These are phyloP conservation scores for Lucifuga dentata DNA, from an alignment of 2,113 vertebrate species.

Conservation along the genomic window DNA sequence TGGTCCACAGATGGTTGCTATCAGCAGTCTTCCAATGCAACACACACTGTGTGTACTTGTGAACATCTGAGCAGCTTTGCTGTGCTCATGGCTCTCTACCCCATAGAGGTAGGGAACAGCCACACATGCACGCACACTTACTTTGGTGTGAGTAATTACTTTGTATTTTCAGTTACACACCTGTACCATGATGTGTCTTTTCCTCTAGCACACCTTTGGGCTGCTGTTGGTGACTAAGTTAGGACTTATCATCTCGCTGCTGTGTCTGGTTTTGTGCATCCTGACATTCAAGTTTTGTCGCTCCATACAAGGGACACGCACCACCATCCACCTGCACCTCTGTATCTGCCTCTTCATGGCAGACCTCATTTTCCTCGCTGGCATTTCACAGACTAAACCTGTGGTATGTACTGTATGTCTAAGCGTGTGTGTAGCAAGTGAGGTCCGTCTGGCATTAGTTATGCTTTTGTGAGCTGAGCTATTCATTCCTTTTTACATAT, in stretches of 20 bases:
- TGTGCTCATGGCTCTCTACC: constrained; percentile 88
- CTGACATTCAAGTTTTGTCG: constrained; percentile 88
- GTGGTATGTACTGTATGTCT: constrained; percentile 42
- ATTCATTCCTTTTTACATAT: constrained; percentile 1
- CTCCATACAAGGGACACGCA: constrained; percentile 88
- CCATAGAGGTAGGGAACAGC: constrained; percentile 79
- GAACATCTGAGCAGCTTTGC: constrained; percentile 91
- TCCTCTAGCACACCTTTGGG: constrained; percentile 75
- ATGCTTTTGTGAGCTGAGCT: neutral
- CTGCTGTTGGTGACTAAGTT: constrained; percentile 84
- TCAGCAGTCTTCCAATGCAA: constrained; percentile 48
- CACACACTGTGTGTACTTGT: constrained; percentile 81
- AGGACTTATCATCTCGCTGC: constrained; percentile 84
- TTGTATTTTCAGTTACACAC: too few relatives aligned
- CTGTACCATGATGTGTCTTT: neutral
- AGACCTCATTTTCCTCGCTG: constrained; percentile 85
- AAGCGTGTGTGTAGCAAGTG: too few relatives aligned
- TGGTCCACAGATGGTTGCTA: constrained; percentile 85
- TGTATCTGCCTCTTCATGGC: constrained; percentile 88
- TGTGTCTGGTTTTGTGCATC: constrained; percentile 86
- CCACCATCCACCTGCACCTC: constrained; percentile 90
- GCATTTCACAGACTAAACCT: constrained; percentile 76
- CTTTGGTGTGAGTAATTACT: too few relatives aligned
- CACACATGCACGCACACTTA: constrained; percentile 1
- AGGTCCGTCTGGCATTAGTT: too few relatives aligned